Evolutionary conservation across 2,888 invertebrate species (phyloP).

Genomic region (Cenopis cana): DNA sequence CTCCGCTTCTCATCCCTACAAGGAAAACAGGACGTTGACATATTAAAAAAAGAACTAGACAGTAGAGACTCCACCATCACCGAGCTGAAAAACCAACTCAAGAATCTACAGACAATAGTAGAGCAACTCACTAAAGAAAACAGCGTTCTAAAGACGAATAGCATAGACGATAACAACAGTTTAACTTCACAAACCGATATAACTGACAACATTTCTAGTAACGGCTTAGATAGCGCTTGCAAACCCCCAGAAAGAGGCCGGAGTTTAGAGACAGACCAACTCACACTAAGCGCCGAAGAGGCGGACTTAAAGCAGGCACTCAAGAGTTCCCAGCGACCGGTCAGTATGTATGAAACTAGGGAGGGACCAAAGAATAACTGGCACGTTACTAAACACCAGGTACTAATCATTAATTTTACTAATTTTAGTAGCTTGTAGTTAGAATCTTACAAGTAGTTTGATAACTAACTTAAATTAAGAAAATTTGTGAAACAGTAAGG

Average conservation of each 20-base stretch:
- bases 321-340: slow-evolving; percentile 88
- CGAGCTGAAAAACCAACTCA: slow-evolving; percentile 87
- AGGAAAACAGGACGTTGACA: slow-evolving; percentile 65
- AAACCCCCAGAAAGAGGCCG: slow-evolving; percentile 72
- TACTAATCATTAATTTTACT: slow-evolving; percentile 78
- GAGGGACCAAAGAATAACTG: slow-evolving; percentile 87
- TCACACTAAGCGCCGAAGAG: slow-evolving; percentile 77
- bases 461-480: slow-evolving; percentile 24
- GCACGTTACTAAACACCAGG: slow-evolving; percentile 86
- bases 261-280: slow-evolving; percentile 72
- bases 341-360: slow-evolving; percentile 95
- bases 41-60: slow-evolving; percentile 83
- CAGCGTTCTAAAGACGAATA: slow-evolving; percentile 87
- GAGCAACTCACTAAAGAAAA: slow-evolving; percentile 93
- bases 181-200: slow-evolving; percentile 73
- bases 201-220: slow-evolving; percentile 62
- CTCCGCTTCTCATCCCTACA: slow-evolving; percentile 50
- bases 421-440: slow-evolving; percentile 55
- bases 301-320: slow-evolving; percentile 74
- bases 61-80: slow-evolving; percentile 87
- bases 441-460: slow-evolving; percentile 33
- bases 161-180: slow-evolving; percentile 76
- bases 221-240: slow-evolving; percentile 56
- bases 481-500: background rate
- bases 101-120: slow-evolving; percentile 87